These are phyloP conservation scores for Sarcophaga variegata DNA, from an alignment of 2,888 invertebrate genomes.

Conservation along the genomic window DNA sequence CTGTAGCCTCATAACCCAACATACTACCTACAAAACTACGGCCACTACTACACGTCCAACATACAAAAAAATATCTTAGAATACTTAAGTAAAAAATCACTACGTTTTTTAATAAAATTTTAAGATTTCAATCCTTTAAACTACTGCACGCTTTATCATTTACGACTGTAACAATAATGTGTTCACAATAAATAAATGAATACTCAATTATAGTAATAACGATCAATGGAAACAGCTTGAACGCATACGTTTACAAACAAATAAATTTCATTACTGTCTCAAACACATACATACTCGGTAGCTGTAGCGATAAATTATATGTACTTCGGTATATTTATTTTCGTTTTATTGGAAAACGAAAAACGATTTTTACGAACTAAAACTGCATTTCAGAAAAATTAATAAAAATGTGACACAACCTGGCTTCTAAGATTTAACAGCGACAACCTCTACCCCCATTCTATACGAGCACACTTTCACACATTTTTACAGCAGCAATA, in stretches of 20 bases:
- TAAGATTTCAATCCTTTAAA: background rate
- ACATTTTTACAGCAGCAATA: background rate
- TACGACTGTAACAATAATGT: background rate
- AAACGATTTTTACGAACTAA: background rate
- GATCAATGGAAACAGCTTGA: background rate
- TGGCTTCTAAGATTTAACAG: background rate
- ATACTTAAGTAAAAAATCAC: too few species aligned
- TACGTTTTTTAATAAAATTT: too few species aligned
- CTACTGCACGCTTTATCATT: background rate
- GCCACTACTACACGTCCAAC: too few species aligned
- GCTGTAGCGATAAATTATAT: too few species aligned
- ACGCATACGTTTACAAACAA: background rate
- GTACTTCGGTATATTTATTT: too few species aligned
- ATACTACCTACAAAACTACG: too few species aligned
- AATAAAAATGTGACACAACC: background rate
- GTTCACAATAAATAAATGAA: slow-evolving; percentile 6
- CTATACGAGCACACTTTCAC: background rate
- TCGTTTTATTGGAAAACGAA: too few species aligned
- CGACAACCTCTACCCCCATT: background rate
- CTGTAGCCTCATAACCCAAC: too few species aligned
- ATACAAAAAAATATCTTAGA: too few species aligned
- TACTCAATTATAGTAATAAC: background rate
- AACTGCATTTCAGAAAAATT: background rate
- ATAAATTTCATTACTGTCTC: background rate
- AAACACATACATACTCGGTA: too few species aligned